A percentile compares a stretch with the other conserved stretches of the same genome.
Evolutionary conservation across 2,888 invertebrate genomes (phyloP).

Genomic region (Dilophus febrilis): DNA sequence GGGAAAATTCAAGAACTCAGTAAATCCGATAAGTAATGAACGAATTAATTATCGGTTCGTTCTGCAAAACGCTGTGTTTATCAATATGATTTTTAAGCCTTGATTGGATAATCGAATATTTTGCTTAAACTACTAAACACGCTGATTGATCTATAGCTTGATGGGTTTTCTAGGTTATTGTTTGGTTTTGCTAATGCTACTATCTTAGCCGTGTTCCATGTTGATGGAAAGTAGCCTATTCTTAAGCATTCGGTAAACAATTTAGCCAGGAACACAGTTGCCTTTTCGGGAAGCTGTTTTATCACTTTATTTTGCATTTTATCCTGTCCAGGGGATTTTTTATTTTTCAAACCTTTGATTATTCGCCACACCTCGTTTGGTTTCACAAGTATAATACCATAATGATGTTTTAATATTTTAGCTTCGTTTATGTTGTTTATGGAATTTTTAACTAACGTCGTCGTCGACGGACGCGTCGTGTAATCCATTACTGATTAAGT

Average conservation of each 20-base stretch:
- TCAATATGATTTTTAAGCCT: too few relatives aligned
- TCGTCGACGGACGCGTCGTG: background rate
- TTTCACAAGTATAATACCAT: background rate
- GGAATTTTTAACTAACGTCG: background rate
- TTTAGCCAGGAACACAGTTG: background rate
- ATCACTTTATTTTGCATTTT: background rate
- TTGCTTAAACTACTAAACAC: too few relatives aligned
- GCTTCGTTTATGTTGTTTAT: background rate
- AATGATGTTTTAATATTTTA: too few relatives aligned
- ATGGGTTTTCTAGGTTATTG: background rate
- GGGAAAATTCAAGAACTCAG: too few relatives aligned
- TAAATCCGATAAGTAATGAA: too few relatives aligned
- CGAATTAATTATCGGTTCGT: too few relatives aligned
- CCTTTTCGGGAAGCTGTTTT: background rate
- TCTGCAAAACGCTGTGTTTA: too few relatives aligned
- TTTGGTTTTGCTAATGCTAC: background rate
- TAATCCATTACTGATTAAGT: background rate
- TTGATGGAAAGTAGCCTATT: background rate
- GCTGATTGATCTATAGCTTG: too few relatives aligned
- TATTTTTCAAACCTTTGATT: background rate
- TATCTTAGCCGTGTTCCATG: background rate
- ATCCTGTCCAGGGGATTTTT: background rate
- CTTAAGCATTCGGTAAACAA: background rate
- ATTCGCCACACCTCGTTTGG: background rate
- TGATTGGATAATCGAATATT: too few relatives aligned